Evolutionary conservation across 2,797 vertebrate species (phyloP), one percentile per base, ranked within the genome.

Genomic region (Spondyliosoma cantharus): DNA sequence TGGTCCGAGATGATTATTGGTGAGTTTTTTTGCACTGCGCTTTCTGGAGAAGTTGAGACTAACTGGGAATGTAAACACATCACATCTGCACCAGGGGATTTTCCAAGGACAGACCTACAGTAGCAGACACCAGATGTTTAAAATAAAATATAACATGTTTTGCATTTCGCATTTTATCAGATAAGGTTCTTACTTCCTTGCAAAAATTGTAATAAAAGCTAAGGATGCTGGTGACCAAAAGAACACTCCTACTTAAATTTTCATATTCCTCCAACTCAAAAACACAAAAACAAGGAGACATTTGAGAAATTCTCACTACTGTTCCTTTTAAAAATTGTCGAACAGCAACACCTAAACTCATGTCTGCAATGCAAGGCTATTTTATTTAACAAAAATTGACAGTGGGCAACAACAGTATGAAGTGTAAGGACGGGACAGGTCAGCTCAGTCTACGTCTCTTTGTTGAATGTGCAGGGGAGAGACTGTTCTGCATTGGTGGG

Each of bases 401-500:
- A 70, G 45, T 5, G 58, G 49, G 65, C 8, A n/a, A 24, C 50
- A 27, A 54, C 61, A 50, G 16, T 7, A 45, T 45, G 58, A 52
- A 46, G 52, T 48, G 7, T 68, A 48, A 74, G 59, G 25, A 53
- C 29, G 32, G 74, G 49, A 48, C 16, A 8, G 72, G 61, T 63
- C 60, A 59, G 65, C 29, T 59, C 14, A 49, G 66, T 83, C 32
- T 66, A 45, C 16, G 58, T 71, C 56, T 7, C 52, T 57, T 66
- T 83, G 70, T 24, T 78, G 59, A 83, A 85, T 25, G 67, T 67
- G 58, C 60, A 68, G 63, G 70, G 70, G 42, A 65, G 65, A 72
- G 54, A 75, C 54, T 71, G 72, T 75, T 83, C 67, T 85, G 80
- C 24, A 67, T 27, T 49, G 76, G 86, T 84, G 72, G 86, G 80